Percentiles rank a stretch among this genome's conserved stretches.
Evolutionary conservation across 2,888 invertebrate genomes (phyloP).

Genomic region (Agrotis segetum): DNA sequence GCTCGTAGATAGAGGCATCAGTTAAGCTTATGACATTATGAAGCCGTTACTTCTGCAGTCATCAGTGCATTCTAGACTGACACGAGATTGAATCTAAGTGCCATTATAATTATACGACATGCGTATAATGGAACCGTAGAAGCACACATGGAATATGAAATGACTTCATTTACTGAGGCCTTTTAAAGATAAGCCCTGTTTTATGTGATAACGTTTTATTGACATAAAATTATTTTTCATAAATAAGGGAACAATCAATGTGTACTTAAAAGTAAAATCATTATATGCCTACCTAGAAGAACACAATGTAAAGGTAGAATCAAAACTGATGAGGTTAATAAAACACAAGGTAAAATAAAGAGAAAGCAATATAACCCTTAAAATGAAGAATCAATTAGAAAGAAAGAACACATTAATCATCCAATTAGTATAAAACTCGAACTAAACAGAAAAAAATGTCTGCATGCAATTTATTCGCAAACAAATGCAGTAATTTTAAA

Average conservation of each 20-base stretch:
- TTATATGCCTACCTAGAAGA: too few relatives aligned
- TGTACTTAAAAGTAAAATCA: neutral
- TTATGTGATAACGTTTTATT: too few relatives aligned
- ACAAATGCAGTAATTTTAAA: constrained; percentile 58
- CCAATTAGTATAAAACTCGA: constrained; percentile 24
- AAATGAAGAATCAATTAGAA: neutral
- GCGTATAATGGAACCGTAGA: neutral
- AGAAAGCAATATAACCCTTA: neutral
- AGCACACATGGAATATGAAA: constrained; percentile 5
- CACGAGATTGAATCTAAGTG: constrained; percentile 51
- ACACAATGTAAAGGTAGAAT: neutral
- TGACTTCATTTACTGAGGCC: neutral
- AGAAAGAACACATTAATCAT: constrained; percentile 3
- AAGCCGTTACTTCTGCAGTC: constrained; percentile 41
- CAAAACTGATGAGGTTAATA: neutral
- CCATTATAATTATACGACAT: constrained; percentile 37
- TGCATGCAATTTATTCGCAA: constrained; percentile 45
- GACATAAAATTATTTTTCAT: neutral
- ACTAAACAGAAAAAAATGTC: constrained; percentile 19
- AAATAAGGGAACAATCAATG: neutral
- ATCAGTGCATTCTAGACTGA: constrained; percentile 46
- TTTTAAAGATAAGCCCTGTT: neutral
- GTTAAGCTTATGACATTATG: constrained; percentile 34
- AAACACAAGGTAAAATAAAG: neutral
- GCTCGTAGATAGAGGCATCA: constrained; percentile 2